phyloP scores from a whole-genome alignment of 2,113 vertebrate genomes.

The Brachypodius melanocephalos region DNA sequence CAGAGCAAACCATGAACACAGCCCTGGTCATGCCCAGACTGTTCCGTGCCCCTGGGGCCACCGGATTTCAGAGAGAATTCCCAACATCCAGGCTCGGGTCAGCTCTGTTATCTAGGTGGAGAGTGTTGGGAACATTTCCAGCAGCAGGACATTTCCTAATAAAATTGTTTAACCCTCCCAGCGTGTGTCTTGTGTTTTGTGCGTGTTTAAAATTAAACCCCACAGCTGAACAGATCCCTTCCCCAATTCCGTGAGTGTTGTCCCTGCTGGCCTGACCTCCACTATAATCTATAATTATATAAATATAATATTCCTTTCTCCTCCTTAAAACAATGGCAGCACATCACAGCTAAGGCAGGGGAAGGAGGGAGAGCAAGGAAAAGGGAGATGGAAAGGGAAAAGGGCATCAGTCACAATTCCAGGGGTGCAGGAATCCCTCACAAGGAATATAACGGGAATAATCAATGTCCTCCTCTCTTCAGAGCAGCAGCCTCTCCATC shows the following conservation, averaged over 20 bases:
- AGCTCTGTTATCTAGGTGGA: neutral
- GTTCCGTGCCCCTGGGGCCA: rapidly evolving
- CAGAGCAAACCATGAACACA: rapidly evolving
- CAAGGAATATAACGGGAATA: rapidly evolving
- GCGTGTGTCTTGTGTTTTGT: neutral
- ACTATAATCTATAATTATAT: neutral
- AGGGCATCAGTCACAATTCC: neutral
- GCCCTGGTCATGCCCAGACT: neutral
- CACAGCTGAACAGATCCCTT: neutral
- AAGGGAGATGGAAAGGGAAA: neutral
- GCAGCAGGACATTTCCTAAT: neutral
- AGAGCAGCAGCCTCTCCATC: neutral
- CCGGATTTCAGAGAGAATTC: neutral
- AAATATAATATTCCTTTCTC: neutral
- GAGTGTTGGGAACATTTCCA: neutral
- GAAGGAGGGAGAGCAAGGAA: neutral
- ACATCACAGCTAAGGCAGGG: neutral
- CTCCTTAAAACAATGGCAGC: neutral
- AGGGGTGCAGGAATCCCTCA: neutral
- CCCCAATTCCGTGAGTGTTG: rapidly evolving
- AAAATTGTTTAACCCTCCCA: neutral
- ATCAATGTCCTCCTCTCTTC: neutral
- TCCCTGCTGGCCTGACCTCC: neutral
- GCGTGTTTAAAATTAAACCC: neutral
- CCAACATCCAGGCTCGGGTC: neutral